Base-by-base conservation (phyloP, 2,113 vertebrate genomes). In the Trematocara macrostoma region DNA sequence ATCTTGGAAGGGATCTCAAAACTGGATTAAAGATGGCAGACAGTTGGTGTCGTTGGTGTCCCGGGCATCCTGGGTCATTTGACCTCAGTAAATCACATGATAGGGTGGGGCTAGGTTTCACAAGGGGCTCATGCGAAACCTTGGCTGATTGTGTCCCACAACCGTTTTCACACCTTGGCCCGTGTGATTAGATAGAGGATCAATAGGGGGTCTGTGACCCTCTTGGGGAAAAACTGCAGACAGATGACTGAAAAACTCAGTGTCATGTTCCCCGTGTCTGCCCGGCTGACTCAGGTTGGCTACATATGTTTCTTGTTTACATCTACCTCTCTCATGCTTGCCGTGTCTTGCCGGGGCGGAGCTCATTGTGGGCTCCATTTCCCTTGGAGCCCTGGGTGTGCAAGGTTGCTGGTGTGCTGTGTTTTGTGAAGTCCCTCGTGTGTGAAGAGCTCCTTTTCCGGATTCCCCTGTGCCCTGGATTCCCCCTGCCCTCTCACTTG, bases 341-440 rank as follows among this genome's bases (percentile, higher is more conserved):
- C 52, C 3, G 11, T 12, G 52, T 55, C 52, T 55, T 12, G 52
- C 52, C 2, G 6, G 2, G 20, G 20, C 1, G 0, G 52, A 55
- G 20, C 52, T 55, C 52, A 23, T 7, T 0, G 52, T 2, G 20
- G 52, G 2, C 52, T 55, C 52, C 3, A 1, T 55, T 55, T 55
- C 20, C 11, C 6, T 26, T 0, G 53, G 0, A 12, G 53, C 53
- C 2, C 2, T 55, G 20, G 11, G 11, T 56, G 53, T 2, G 53
- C 23, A 56, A 26, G 4, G 11, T 56, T 56, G 1, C 53, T 26
- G 53, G 20, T 56, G 53, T 56, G 11, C 53, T 56, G 23, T 56
- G 53, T 56, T 56, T 56, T 56, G 53, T 56, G 23, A 26, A 56
- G 0, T 2, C 53, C 2, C 53, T 29, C 1, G 12, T 56, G 55